phyloP scores from a whole-genome alignment of 23 tunicate species.

The Trididemnum miniatum region DNA sequence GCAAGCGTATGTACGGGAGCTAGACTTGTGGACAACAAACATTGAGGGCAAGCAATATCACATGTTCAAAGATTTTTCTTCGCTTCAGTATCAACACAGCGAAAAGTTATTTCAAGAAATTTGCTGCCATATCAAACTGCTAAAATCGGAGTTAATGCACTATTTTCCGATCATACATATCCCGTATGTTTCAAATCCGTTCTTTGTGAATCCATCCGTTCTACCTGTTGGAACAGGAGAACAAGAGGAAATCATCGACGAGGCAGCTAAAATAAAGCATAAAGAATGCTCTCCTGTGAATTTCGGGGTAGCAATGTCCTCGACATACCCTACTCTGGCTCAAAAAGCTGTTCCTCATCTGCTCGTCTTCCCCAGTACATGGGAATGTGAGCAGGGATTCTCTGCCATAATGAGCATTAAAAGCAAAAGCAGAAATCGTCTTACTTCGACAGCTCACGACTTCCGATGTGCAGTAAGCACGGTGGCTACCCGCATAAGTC shows the following conservation, averaged over 20 bases:
- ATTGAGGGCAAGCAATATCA: neutral
- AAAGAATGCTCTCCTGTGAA: too few relatives aligned
- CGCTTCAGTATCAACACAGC: neutral
- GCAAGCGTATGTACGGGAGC: conserved; percentile 32
- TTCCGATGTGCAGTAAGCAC: too few relatives aligned
- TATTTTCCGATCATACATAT: neutral
- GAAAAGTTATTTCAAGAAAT: conserved; percentile 7
- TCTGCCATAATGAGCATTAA: too few relatives aligned
- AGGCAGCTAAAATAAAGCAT: too few relatives aligned
- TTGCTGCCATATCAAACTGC: conserved; percentile 1
- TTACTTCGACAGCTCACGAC: too few relatives aligned
- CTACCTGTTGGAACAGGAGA: conserved; percentile 25
- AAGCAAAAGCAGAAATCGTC: too few relatives aligned
- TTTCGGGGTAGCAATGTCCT: too few relatives aligned
- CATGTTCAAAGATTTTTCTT: conserved; percentile 7
- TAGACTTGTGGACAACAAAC: conserved; percentile 10
- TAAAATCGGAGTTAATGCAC: conserved; percentile 8
- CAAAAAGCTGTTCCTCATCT: too few relatives aligned
- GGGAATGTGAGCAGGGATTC: too few relatives aligned
- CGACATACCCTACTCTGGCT: too few relatives aligned
- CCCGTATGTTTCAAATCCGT: neutral
- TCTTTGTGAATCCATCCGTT: conserved; percentile 4
- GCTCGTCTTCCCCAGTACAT: too few relatives aligned
- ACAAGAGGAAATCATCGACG: conserved; percentile 28
- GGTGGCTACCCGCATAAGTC: too few relatives aligned